Percentiles rank a stretch among this genome's conserved stretches.
These are phyloP conservation scores for Lasiurus cinereus DNA, from an alignment of 2,113 vertebrate species.

Conservation along the genomic window DNA sequence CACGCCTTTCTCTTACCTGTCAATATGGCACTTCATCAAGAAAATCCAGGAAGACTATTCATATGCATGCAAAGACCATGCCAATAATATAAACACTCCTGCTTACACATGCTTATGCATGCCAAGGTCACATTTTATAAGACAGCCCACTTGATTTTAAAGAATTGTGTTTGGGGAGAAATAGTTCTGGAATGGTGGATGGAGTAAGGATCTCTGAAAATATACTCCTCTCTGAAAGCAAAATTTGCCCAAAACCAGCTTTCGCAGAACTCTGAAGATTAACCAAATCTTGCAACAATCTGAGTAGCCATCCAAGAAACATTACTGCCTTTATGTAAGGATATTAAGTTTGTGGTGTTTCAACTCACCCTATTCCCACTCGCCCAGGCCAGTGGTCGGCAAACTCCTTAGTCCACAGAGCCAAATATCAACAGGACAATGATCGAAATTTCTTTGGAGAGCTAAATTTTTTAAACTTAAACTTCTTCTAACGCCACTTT, in stretches of 20 bases:
- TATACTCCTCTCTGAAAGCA: background rate
- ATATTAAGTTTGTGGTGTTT: background rate
- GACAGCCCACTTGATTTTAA: constrained; percentile 11
- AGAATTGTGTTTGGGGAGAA: background rate
- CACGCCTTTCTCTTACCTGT: background rate
- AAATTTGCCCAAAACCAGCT: background rate
- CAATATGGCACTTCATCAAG: background rate
- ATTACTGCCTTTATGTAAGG: background rate
- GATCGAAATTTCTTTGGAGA: too few relatives aligned
- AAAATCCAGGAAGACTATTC: background rate
- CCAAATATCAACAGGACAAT: too few relatives aligned
- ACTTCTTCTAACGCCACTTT: too few relatives aligned
- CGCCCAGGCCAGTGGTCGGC: too few relatives aligned
- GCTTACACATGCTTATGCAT: background rate
- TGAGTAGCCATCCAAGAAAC: background rate
- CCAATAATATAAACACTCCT: background rate
- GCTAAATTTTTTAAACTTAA: too few relatives aligned
- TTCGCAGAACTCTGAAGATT: background rate
- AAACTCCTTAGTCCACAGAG: too few relatives aligned
- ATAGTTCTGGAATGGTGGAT: background rate
- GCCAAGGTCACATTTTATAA: background rate
- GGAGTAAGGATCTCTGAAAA: background rate
- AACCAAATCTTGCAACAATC: background rate
- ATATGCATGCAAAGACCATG: background rate
- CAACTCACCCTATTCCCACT: background rate